Conservation (phyloP, 1,140 invertebrate genomes). For the Proctacanthus coquilletti region DNA sequence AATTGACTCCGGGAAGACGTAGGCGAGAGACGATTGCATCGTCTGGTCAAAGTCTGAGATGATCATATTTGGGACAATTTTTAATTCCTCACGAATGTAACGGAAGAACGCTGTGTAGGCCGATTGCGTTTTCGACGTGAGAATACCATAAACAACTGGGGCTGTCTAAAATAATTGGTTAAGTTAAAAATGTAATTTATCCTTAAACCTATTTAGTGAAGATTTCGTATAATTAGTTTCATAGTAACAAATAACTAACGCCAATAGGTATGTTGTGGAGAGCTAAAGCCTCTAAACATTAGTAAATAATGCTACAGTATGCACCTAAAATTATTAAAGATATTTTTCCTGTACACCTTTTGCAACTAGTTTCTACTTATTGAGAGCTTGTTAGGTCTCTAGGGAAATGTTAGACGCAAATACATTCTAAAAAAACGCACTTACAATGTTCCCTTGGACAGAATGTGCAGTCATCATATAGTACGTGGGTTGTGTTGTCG, state of each 20-base stretch:
- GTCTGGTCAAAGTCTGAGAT: constrained; percentile 4
- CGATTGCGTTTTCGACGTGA: constrained; percentile 4
- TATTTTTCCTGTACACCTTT: no score
- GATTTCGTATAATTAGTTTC: no score
- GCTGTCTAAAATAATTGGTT: not conserved
- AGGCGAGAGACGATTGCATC: constrained; percentile 1
- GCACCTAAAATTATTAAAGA: no score
- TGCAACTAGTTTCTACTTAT: no score
- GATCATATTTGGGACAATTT: constrained; percentile 2
- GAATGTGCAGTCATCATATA: constrained; percentile 4
- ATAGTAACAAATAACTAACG: no score
- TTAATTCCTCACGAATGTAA: constrained; percentile 3
- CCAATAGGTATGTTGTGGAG: no score
- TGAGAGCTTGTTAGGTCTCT: not conserved
- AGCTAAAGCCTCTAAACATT: no score
- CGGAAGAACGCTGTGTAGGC: constrained; percentile 4
- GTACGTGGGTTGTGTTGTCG: not conserved
- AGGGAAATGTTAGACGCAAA: not conserved
- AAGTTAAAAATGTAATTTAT: not conserved
- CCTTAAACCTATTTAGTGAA: no score
- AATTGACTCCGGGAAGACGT: constrained; percentile 4
- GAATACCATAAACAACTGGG: constrained; percentile 4
- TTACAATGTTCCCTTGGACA: constrained; percentile 2
- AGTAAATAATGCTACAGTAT: no score
- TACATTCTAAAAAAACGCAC: no score